Base-by-base conservation (phyloP, 2,888 invertebrate genomes). In the Exephanes ischioxanthus region DNA sequence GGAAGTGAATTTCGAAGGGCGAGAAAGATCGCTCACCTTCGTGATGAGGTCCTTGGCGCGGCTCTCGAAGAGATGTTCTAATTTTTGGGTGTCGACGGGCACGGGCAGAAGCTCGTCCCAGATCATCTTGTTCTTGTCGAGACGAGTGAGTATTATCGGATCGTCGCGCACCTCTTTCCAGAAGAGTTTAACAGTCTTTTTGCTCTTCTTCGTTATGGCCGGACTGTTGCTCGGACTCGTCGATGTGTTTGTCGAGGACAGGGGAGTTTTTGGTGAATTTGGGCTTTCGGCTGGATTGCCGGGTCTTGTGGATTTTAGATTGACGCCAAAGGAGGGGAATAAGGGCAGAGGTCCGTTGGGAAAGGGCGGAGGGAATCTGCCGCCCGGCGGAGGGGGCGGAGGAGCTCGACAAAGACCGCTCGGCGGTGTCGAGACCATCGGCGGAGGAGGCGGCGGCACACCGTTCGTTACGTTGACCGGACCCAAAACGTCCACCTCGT, bases 11-110 rank as follows among this genome's bases (percentile, higher is more conserved):
- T 22, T 58, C 16, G 3, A 19, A 41, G 16, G 55, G 48, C 14
- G 58, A 61, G 58, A 11, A 37, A 68, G 45, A 61, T 14, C 55
- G 72, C 95, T 94, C 95, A 98, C 98, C 98, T 99, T 99, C 88
- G 97, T 97, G 91, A 98, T 96, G 91, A 99, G 95, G 95, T 99
- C 99, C 95, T 99, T 99, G 88, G 98, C 98, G 91, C 98, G 96
- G 48, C 98, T 98, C 94, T 99, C 99, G 94, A 99, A 99, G 84
- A 99, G 95, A 94, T 99, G 98, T 93, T 99, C 99, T 90, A 99
- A 94, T 94, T 98, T 98, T 91, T 98, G 97, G 7, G 97, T 98
- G 93, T 99, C 99, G 37, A 99, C 96, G 77, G 96, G 95, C 6
- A 99, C 97, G 41, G 97, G 96, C 55, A 96, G 96, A 73, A 99